Conservation (phyloP, 2,797 vertebrate genomes). For the Graptemys geographica region DNA sequence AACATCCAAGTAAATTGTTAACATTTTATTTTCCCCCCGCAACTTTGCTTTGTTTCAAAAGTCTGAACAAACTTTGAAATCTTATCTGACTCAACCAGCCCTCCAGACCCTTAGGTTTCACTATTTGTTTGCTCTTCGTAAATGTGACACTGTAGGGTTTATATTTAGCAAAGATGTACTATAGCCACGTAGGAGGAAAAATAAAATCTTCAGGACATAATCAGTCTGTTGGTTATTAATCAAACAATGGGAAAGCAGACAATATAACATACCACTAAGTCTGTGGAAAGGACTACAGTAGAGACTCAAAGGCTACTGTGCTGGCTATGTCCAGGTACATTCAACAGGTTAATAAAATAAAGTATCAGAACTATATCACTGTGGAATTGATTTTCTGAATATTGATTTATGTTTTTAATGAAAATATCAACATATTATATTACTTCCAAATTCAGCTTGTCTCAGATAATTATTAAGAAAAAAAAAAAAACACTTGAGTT, state of each 20-base stretch:
- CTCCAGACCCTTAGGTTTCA: not conserved
- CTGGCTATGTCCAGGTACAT: not conserved
- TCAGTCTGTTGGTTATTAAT: not conserved
- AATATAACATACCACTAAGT: not conserved
- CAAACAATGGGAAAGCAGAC: not conserved
- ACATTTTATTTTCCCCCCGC: not conserved
- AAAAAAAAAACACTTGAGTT: not conserved
- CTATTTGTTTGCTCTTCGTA: not conserved
- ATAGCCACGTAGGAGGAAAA: not conserved
- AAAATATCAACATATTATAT: not conserved
- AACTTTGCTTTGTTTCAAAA: not conserved
- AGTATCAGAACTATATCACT: not conserved
- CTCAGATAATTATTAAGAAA: not conserved
- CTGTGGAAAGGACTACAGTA: not conserved
- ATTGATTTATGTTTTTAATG: not conserved
- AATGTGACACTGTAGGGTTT: not conserved
- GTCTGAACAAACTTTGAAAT: not conserved
- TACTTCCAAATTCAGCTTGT: not conserved
- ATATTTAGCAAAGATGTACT: slow-evolving; percentile 23
- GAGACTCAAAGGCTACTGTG: not conserved
- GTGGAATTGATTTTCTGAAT: not conserved
- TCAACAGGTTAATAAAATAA: not conserved
- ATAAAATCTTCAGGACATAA: not conserved
- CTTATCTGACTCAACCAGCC: not conserved
- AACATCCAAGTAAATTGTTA: not conserved